Evolutionary conservation across 2,113 vertebrate species (phyloP).

Genomic region (Mormyrus lacerda): DNA sequence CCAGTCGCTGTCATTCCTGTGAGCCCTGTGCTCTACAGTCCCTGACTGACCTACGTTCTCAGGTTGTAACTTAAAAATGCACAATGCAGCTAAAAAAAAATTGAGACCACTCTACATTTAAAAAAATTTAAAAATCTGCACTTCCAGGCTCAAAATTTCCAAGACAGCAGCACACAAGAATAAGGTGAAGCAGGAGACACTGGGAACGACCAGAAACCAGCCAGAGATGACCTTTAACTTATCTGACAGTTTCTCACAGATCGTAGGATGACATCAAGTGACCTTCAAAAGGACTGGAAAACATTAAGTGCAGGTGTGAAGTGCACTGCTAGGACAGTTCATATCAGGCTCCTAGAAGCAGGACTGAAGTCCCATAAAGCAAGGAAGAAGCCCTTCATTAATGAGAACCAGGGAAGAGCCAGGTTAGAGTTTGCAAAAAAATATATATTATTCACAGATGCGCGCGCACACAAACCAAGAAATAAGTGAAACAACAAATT

Average conservation of each 20-base stretch:
- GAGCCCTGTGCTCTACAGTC: background rate
- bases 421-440: background rate
- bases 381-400: background rate
- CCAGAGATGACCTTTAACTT: background rate
- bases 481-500: background rate
- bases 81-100: background rate
- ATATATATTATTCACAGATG: background rate
- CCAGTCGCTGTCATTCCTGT: background rate
- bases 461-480: background rate
- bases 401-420: background rate
- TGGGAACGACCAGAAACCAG: too few species aligned
- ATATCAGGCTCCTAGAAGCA: too few species aligned
- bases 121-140: too few species aligned
- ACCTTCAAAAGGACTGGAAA: too few species aligned
- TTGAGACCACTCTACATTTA: background rate
- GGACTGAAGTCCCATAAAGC: background rate
- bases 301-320: background rate
- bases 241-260: too few species aligned
- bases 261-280: too few species aligned
- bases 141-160: too few species aligned
- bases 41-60: background rate
- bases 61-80: background rate
- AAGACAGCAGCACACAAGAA: too few species aligned
- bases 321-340: background rate
- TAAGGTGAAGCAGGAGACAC: too few species aligned